Evolutionary conservation across 2,888 invertebrate genomes (phyloP), one percentile per base, ranked within the genome.

Genomic region (Labia minor): DNA sequence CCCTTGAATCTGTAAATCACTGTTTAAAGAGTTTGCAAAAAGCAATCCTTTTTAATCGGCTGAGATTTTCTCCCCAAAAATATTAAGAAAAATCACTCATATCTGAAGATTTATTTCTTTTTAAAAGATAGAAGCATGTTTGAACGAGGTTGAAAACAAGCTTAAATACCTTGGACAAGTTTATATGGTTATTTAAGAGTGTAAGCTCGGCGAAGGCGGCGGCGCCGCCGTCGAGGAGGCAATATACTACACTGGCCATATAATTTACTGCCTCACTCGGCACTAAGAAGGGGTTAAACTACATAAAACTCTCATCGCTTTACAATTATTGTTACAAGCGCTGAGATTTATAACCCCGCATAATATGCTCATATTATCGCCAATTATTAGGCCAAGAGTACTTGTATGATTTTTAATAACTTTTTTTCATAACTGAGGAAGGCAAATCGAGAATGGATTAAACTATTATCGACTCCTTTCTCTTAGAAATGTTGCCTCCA

Each of bases 51-150:
- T n/a, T 26, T 26, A 26, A 26, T 26, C 26, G 26, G 8, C 4
- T 8, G 26, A 26, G 26, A 26, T 26, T 26, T 26, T 26, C 26
- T n/a, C 26, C 26, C 3, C 4, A 26, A 26, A 26, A 26, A 26
- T 26, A 26, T 26, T 26, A 49, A 49, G 16, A 49, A 49, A 14
- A 49, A 49, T 49, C 49, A 49, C 14, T 49, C 49, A 49, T 49
- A 49, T n/a, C n/a, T 49, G 49, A 49, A 49, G 49, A 49, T 49
- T 49, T 49, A 49, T 49, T 49, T 49, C 49, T 49, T 49, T 49
- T 49, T 49, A 49, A 49, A 49, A 49, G 49, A 49, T 16, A 16
- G 49, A 16, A 14, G 3, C 8, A 49, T 49, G 49, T 49, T 49
- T 49, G 49, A 49, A 49, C 49, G 49, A 49, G 49, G 49, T 49